These are phyloP conservation scores for Eurystomus glaucurus DNA, from an alignment of 2,797 vertebrate genomes.

Conservation along the genomic window DNA sequence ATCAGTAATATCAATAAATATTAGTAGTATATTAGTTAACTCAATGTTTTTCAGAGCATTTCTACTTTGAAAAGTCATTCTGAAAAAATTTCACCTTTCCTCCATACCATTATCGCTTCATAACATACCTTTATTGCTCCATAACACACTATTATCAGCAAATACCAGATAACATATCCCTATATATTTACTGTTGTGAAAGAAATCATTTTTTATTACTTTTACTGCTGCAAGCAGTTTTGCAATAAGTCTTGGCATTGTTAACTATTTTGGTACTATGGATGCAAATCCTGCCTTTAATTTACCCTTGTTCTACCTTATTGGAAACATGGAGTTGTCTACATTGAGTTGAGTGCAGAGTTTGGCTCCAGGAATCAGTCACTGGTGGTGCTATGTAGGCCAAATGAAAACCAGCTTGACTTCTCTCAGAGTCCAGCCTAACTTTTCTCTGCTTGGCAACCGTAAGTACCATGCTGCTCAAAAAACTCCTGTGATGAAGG, in stretches of 20 bases:
- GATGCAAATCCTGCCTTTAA: not conserved
- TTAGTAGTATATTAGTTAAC: not conserved
- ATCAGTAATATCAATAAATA: not conserved
- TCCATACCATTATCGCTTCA: not conserved
- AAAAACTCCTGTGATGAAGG: not conserved
- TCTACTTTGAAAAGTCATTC: not conserved
- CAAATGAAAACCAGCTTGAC: not conserved
- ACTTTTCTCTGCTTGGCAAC: not conserved
- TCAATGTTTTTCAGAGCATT: not conserved
- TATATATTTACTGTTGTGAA: not conserved
- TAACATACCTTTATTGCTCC: not conserved
- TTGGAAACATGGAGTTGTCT: not conserved
- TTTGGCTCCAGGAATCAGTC: not conserved
- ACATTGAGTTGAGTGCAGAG: not conserved
- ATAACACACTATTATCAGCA: slow-evolving; percentile 28
- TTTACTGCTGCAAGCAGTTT: not conserved
- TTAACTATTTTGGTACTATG: not conserved
- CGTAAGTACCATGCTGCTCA: fast-evolving
- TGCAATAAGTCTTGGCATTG: not conserved
- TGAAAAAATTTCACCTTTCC: slow-evolving; percentile 28
- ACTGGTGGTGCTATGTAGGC: not conserved
- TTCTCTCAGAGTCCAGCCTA: not conserved
- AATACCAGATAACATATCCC: slow-evolving; percentile 35
- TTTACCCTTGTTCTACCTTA: not conserved
- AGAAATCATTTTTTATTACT: slow-evolving; percentile 16